Evolutionary conservation across 1,140 invertebrate species (phyloP).

Genomic region (Neodiprion lecontei): DNA sequence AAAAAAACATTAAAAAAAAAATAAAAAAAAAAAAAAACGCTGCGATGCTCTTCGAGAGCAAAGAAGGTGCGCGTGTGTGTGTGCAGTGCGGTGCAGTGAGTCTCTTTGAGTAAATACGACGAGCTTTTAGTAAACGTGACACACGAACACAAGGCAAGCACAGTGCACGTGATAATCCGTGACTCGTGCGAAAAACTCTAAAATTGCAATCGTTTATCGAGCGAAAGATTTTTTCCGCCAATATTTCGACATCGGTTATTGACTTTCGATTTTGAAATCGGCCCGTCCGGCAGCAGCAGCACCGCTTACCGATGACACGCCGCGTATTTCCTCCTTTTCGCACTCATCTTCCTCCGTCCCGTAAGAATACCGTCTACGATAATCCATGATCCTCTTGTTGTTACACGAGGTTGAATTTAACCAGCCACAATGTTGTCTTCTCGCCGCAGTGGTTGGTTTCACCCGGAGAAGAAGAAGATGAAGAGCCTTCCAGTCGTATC

Average conservation of each 20-base stretch:
- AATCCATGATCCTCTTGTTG: slow-evolving; percentile 27
- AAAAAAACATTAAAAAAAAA: neutral
- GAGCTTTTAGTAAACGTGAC: neutral
- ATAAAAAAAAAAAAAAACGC: neutral
- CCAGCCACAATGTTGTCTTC: too few relatives aligned
- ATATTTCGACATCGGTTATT: too few relatives aligned
- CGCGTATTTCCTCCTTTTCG: slow-evolving; percentile 23
- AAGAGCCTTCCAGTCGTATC: too few relatives aligned
- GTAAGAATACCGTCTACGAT: slow-evolving; percentile 22
- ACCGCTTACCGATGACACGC: slow-evolving; percentile 19
- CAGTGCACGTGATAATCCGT: neutral
- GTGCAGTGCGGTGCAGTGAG: too few relatives aligned
- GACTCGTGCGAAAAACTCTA: neutral
- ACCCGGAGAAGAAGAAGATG: too few relatives aligned
- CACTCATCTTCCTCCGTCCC: slow-evolving; percentile 25
- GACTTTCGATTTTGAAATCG: too few relatives aligned
- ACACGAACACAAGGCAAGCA: neutral
- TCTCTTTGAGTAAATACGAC: neutral
- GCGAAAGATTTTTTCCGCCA: too few relatives aligned
- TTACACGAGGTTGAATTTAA: too few relatives aligned
- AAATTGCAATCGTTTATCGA: neutral
- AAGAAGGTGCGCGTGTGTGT: too few relatives aligned
- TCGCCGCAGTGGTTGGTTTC: too few relatives aligned
- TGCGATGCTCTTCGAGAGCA: neutral
- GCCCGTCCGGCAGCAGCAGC: too few relatives aligned